phyloP scores from a whole-genome alignment of 2,797 vertebrate genomes.

The Amniataba percoides region DNA sequence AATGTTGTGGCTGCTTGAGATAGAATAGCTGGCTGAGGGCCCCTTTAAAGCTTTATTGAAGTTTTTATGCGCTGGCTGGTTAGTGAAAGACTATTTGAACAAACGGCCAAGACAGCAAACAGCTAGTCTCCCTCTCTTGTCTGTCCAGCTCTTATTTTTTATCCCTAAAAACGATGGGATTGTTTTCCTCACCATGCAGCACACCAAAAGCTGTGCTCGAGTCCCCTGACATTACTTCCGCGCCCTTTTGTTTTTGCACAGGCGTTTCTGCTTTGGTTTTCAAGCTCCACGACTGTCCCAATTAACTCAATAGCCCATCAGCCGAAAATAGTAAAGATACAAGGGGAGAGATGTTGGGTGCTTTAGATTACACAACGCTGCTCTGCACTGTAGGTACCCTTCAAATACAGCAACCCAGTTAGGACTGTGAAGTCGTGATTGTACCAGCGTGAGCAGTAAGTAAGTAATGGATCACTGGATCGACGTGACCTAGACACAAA shows the following conservation, averaged over 20 bases:
- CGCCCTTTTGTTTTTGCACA: constrained; percentile 1
- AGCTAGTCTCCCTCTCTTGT: background rate
- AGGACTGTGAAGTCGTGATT: background rate
- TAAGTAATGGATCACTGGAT: background rate
- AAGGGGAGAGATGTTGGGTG: background rate
- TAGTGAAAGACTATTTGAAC: background rate
- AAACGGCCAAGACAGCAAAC: constrained; percentile 7
- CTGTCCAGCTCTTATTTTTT: background rate
- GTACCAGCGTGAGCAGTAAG: background rate
- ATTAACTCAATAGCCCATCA: constrained; percentile 39
- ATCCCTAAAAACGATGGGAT: background rate
- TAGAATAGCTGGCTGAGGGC: constrained; percentile 28
- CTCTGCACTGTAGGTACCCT: background rate
- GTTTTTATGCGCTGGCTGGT: constrained; percentile 38
- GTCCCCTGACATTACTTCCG: constrained; percentile 1
- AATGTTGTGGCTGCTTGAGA: constrained; percentile 16
- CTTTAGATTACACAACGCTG: constrained; percentile 5
- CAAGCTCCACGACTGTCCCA: constrained; percentile 12
- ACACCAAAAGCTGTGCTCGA: background rate
- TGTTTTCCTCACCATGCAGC: background rate
- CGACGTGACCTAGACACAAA: background rate
- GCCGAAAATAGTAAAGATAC: background rate
- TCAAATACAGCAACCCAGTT: background rate
- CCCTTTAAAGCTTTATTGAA: constrained; percentile 31
- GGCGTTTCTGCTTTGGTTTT: constrained; percentile 20